Base-by-base conservation (phyloP, 2,797 vertebrate genomes). In the Hipposideros larvatus region DNA sequence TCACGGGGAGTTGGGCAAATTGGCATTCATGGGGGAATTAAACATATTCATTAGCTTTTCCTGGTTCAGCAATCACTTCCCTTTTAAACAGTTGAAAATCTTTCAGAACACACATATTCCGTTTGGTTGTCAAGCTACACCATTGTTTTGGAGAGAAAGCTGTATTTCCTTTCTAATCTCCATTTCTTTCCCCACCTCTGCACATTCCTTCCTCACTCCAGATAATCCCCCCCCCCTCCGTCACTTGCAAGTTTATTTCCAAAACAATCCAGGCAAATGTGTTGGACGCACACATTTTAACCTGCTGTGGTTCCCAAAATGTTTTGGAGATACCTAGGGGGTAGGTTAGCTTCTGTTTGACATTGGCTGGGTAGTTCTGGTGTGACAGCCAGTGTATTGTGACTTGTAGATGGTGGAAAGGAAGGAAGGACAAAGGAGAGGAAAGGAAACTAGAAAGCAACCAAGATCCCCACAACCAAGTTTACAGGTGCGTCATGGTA, bases 181-280 rank as follows among this genome's bases (percentile, higher is more conserved):
- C 31, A 59, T 85, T 85, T 75, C 43, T 89, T 75, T 74, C 65
- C 43, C 34, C 8, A 55, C 31, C 68, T 86, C 63, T 53, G 43
- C 37, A 59, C 61, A 26, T 59, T 78, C 61, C 37, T 83, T 63
- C 87, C 43, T 70, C 34, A 75, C 19, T 78, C 43, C 53, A 80
- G 71, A 43, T 92, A 66, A 91, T 91, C 77, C 53, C 57, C 34
- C 34, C 34, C 71, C 53, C 57, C n/a, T n/a, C 41, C 71, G 8
- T 31, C 88, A 82, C 73, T 73, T 95, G 37, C 46, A 92, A 92
- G 68, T 94, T 94, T 90, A 87, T 95, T 96, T 97, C 84, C 80
- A 94, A 85, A 96, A 94, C 80, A 87, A n/a, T 75, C 59, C n/a
- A 82, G 55, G 90, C 34, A 78, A 84, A 70, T 21, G 61, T 41